Conservation (phyloP, 2,113 vertebrate species). For the Limnothrissa miodon region DNA sequence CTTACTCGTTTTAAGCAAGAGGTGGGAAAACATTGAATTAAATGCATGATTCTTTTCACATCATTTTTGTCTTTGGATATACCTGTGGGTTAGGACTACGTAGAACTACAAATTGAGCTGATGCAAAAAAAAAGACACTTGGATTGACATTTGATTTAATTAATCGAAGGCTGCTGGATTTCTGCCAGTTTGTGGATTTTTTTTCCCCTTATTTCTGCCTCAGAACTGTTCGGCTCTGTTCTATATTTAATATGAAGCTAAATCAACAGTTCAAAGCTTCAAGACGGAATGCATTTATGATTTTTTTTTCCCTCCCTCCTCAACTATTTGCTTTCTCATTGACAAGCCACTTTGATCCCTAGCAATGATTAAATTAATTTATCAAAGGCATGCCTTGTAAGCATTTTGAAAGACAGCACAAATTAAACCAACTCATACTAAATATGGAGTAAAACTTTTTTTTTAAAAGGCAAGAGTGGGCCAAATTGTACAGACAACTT, state of each 20-base stretch:
- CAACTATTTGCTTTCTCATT: not conserved
- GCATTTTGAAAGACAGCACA: not conserved
- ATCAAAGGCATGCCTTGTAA: not conserved
- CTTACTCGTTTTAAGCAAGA: not conserved
- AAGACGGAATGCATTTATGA: not conserved
- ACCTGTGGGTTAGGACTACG: not conserved
- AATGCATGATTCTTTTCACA: not conserved
- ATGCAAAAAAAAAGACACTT: not conserved
- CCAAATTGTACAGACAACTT: not conserved
- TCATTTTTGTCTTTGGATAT: no score
- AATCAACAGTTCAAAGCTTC: constrained; percentile 4
- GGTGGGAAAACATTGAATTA: not conserved
- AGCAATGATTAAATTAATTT: not conserved
- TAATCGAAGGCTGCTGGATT: not conserved
- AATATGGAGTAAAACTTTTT: not conserved
- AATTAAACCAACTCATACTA: not conserved
- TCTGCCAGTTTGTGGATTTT: not conserved
- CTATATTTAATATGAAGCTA: not conserved
- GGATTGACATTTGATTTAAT: not conserved
- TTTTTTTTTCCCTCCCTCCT: not conserved
- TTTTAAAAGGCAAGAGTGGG: not conserved
- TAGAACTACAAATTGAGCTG: not conserved
- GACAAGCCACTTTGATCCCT: not conserved
- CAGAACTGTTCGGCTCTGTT: not conserved
- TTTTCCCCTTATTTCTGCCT: no score